These are phyloP conservation scores for Philereme transversata DNA, from an alignment of 2,888 invertebrate species.

Conservation along the genomic window DNA sequence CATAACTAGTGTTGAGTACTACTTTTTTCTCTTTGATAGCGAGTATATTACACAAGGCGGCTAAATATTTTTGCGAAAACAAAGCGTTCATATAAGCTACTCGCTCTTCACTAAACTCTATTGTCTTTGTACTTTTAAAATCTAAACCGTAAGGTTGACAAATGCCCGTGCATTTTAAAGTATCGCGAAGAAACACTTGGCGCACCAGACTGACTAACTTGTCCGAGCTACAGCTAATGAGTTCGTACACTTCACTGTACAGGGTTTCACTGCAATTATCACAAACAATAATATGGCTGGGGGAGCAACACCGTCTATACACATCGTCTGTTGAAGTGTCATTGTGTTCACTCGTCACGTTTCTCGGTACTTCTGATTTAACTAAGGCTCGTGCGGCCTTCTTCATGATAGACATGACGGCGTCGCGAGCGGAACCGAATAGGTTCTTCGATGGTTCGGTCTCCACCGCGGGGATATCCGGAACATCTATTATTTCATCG, in stretches of 20 bases:
- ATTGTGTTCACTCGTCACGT: conserved; percentile 80
- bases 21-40: conserved; percentile 87
- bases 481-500: conserved; percentile 86
- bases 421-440: conserved; percentile 94
- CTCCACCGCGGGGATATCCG: conserved; percentile 73
- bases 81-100: conserved; percentile 85
- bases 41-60: conserved; percentile 90
- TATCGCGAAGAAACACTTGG: conserved; percentile 84
- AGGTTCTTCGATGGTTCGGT: conserved; percentile 87
- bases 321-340: conserved; percentile 70
- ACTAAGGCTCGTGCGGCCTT: conserved; percentile 94
- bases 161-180: conserved; percentile 85
- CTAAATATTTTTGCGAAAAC: conserved; percentile 87
- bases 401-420: conserved; percentile 95
- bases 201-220: conserved; percentile 85
- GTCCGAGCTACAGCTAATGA: conserved; percentile 88
- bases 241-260: conserved; percentile 88
- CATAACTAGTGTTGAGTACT: conserved; percentile 86
- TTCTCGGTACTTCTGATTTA: conserved; percentile 87
- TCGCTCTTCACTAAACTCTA: conserved; percentile 75
- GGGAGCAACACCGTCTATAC: conserved; percentile 87
- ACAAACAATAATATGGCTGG: conserved; percentile 89
- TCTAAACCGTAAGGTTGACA: conserved; percentile 86
- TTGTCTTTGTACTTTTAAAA: conserved; percentile 83
- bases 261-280: conserved; percentile 88